Percentiles rank a stretch among this genome's conserved stretches.
phyloP scores from a whole-genome alignment of 2,797 vertebrate species.

The Momotus momota region DNA sequence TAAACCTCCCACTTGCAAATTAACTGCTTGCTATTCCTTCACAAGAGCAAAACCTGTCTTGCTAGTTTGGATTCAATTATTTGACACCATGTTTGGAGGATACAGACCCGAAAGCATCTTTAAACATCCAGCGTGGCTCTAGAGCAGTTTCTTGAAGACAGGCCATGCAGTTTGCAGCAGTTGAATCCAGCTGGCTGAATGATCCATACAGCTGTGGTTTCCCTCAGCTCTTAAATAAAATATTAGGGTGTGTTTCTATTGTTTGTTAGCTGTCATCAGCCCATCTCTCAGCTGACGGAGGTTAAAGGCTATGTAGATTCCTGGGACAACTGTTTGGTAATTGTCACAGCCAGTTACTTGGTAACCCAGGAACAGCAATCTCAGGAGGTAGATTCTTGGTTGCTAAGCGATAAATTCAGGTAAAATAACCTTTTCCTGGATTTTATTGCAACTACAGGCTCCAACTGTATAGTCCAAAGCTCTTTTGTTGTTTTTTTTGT shows the following conservation, averaged over 20 bases:
- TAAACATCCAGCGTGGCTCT: background rate
- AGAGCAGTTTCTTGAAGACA: background rate
- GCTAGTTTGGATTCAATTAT: background rate
- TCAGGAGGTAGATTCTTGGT: conserved; percentile 69
- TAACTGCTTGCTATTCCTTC: background rate
- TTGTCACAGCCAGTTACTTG: conserved; percentile 75
- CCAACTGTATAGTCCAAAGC: background rate
- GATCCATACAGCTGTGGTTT: conserved; percentile 71
- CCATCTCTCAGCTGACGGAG: conserved; percentile 67
- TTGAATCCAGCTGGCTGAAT: conserved; percentile 41
- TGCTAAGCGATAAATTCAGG: conserved; percentile 80
- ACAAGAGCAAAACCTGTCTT: background rate
- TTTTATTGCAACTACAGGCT: conserved; percentile 51
- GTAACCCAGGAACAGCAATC: conserved; percentile 69
- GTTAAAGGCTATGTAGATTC: conserved; percentile 78
- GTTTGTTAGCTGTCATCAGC: conserved; percentile 69
- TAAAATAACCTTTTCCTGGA: conserved; percentile 66
- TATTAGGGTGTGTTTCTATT: conserved; percentile 74
- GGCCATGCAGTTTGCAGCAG: conserved; percentile 27
- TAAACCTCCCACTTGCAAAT: background rate
- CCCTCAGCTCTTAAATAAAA: conserved; percentile 76
- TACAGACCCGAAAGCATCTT: background rate
- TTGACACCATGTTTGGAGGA: background rate
- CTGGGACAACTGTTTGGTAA: conserved; percentile 76
- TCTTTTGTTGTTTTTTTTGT: background rate